Evolutionary conservation across 2,113 vertebrate genomes (phyloP).

Genomic region (Otus sunia): DNA sequence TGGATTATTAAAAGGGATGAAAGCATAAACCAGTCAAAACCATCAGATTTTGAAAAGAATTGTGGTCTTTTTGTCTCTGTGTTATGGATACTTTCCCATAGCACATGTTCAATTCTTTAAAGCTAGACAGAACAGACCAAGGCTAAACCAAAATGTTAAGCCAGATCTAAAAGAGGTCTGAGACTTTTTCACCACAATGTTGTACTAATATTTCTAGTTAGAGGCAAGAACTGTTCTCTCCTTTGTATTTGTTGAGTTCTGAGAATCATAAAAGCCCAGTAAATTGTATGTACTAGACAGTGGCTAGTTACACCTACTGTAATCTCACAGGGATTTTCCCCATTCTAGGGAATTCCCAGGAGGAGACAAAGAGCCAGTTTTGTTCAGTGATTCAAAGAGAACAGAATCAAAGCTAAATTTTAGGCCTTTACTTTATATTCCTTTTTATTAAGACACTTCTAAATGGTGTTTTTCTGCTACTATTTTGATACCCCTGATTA

Average conservation of each 20-base stretch:
- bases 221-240: background rate
- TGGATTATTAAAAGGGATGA: background rate
- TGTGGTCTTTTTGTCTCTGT: background rate
- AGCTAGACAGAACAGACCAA: slow-evolving; percentile 19
- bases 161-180: background rate
- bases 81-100: slow-evolving; percentile 5
- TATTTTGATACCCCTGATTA: background rate
- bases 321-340: slow-evolving; percentile 32
- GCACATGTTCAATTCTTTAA: background rate
- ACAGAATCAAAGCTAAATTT: background rate
- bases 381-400: background rate
- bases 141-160: slow-evolving; percentile 10
- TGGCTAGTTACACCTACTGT: slow-evolving; percentile 28
- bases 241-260: slow-evolving; percentile 11
- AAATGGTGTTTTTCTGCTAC: background rate
- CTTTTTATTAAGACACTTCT: background rate
- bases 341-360: slow-evolving; percentile 1
- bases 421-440: background rate
- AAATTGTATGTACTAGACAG: background rate
- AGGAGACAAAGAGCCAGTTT: background rate
- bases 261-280: slow-evolving; percentile 21
- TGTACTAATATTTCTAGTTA: background rate
- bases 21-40: background rate
- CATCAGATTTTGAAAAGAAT: background rate
- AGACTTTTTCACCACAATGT: background rate